Evolutionary conservation across 2,888 invertebrate species (phyloP).

Genomic region (Meganola albula): DNA sequence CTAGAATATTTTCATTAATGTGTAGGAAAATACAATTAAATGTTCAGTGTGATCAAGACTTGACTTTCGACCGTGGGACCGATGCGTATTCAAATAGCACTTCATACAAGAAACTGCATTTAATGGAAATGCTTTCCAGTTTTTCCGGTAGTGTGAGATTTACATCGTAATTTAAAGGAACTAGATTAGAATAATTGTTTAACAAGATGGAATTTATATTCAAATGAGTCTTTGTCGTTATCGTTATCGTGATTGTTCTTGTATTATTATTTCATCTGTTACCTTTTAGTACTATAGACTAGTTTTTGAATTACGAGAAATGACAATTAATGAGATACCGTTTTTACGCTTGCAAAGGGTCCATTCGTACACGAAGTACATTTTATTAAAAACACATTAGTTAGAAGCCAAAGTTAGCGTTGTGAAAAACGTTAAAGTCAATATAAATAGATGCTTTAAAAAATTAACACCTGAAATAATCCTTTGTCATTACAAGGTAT

Average conservation of each 20-base stretch:
- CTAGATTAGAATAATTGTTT: constrained; percentile 55
- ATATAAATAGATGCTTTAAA: too few relatives aligned
- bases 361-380: too few relatives aligned
- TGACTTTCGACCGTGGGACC: constrained; percentile 50
- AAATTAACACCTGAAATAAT: too few relatives aligned
- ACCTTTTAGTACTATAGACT: constrained; percentile 25
- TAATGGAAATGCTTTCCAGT: constrained; percentile 66
- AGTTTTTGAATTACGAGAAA: constrained; percentile 29
- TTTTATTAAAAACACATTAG: too few relatives aligned
- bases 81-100: constrained; percentile 34
- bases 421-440: too few relatives aligned
- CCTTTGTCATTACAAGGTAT: too few relatives aligned
- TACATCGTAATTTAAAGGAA: constrained; percentile 43
- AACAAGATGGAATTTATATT: constrained; percentile 49
- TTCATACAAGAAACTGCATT: constrained; percentile 35
- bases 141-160: constrained; percentile 65
- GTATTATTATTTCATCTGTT: constrained; percentile 30
- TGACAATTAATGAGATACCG: constrained; percentile 16
- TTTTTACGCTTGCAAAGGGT: too few relatives aligned
- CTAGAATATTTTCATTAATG: too few relatives aligned
- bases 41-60: constrained; percentile 17
- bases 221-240: constrained; percentile 63
- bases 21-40: too few relatives aligned
- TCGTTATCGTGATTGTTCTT: constrained; percentile 32
- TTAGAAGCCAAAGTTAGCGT: too few relatives aligned